These are phyloP conservation scores for Dasysyrphus albostriatus DNA, from an alignment of 2,888 invertebrate genomes.

Conservation along the genomic window DNA sequence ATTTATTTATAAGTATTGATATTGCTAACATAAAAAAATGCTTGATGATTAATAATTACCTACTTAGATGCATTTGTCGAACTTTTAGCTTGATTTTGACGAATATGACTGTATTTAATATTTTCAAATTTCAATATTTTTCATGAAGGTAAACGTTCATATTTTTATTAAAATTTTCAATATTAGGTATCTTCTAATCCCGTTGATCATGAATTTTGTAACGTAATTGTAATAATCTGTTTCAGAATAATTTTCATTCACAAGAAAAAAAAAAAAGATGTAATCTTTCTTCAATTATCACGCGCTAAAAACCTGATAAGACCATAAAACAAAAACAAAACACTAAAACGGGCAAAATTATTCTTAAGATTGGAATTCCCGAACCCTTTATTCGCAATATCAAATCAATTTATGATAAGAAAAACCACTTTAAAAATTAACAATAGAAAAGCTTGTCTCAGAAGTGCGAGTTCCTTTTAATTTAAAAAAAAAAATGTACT, in stretches of 20 bases:
- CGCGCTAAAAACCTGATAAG: constrained; percentile 17
- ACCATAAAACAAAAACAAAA: not conserved
- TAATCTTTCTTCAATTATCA: not conserved
- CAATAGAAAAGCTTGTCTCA: not conserved
- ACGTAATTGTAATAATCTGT: not conserved
- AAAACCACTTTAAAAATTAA: constrained; percentile 9
- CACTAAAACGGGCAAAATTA: no score
- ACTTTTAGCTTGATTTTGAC: no score
- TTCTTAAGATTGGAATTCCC: constrained; percentile 19
- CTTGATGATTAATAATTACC: no score
- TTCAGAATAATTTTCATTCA: constrained; percentile 11
- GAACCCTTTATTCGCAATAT: not conserved
- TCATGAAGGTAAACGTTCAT: no score
- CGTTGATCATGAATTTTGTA: not conserved
- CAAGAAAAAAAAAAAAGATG: not conserved
- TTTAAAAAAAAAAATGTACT: not conserved
- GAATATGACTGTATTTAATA: no score
- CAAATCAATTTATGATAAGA: constrained; percentile 17
- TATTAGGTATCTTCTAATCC: not conserved
- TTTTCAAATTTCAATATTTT: no score
- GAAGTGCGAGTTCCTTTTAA: constrained; percentile 12
- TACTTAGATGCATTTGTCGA: no score
- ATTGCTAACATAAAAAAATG: no score
- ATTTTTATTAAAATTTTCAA: no score
- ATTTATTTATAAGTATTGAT: no score